These are phyloP conservation scores for Axinella damicornis DNA, from an alignment of 37 sponge, comb jelly and placozoan genomes.

Conservation along the genomic window DNA sequence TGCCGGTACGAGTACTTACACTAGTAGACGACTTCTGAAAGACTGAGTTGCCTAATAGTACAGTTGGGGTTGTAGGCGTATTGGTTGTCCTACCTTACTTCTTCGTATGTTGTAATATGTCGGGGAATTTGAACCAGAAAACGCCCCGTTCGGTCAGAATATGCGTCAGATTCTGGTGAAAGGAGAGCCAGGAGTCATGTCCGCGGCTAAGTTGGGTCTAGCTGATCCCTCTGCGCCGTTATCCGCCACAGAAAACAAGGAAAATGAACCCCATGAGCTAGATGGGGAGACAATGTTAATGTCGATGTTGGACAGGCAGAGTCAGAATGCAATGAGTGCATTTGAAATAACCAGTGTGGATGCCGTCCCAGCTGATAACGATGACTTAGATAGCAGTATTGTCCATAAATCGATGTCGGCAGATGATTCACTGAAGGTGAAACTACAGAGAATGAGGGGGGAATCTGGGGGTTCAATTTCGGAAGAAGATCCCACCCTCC, in stretches of 20 bases:
- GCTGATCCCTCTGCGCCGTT: background rate
- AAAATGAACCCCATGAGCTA: background rate
- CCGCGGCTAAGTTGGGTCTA: no score
- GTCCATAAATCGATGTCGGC: background rate
- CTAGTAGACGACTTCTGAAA: no score
- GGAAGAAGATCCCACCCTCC: conserved; percentile 10
- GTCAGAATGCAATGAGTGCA: conserved; percentile 36
- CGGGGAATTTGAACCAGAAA: no score
- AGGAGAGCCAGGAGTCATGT: no score
- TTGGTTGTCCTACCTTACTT: no score
- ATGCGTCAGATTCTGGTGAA: conserved; percentile 2
- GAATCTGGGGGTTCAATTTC: background rate
- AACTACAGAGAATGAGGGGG: background rate
- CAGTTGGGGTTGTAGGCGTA: no score
- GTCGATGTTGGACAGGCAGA: background rate
- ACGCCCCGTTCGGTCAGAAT: background rate
- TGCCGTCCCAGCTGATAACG: background rate
- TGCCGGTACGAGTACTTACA: no score
- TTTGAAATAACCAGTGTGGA: conserved; percentile 58
- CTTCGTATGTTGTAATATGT: no score
- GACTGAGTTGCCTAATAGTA: no score
- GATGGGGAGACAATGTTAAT: background rate
- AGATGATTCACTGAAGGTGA: background rate
- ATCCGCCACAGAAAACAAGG: background rate
- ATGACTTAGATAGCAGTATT: background rate